These are phyloP conservation scores for Venustoraphidia nigricollis DNA, from an alignment of 2,888 invertebrate genomes.

Conservation along the genomic window DNA sequence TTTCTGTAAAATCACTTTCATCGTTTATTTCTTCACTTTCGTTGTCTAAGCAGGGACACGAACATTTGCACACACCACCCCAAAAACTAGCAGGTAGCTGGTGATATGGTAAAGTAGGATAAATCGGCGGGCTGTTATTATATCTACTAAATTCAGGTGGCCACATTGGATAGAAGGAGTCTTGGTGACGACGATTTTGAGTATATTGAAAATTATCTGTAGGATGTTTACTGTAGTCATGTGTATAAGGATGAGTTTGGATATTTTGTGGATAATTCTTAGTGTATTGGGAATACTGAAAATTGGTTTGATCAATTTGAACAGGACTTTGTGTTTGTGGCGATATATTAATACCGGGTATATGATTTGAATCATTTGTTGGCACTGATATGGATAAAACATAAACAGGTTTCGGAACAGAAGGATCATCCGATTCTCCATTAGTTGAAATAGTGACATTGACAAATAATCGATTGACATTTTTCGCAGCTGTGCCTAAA, in stretches of 20 bases:
- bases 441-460: constrained; percentile 72
- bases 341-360: constrained; percentile 39
- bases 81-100: constrained; percentile 24
- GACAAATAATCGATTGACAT: constrained; percentile 49
- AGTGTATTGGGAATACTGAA: constrained; percentile 1
- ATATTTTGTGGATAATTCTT: constrained; percentile 3
- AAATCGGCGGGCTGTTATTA: constrained; percentile 1
- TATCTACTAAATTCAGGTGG: constrained; percentile 1
- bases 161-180: constrained; percentile 3
- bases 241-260: not conserved
- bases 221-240: constrained; percentile 1
- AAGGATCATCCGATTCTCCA: constrained; percentile 31
- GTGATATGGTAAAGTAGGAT: constrained; percentile 14
- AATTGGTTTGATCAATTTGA: constrained; percentile 6
- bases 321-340: constrained; percentile 23
- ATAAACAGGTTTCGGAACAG: constrained; percentile 49
- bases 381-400: constrained; percentile 70
- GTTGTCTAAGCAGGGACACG: constrained; percentile 49
- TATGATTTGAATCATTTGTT: constrained; percentile 35
- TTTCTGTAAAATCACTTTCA: no score
- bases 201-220: constrained; percentile 7
- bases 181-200: constrained; percentile 16
- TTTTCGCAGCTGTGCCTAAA: no score
- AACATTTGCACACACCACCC: constrained; percentile 59
- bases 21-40: not conserved